Base-by-base conservation (phyloP, 2,797 vertebrate genomes). In the Typhlichthys subterraneus region DNA sequence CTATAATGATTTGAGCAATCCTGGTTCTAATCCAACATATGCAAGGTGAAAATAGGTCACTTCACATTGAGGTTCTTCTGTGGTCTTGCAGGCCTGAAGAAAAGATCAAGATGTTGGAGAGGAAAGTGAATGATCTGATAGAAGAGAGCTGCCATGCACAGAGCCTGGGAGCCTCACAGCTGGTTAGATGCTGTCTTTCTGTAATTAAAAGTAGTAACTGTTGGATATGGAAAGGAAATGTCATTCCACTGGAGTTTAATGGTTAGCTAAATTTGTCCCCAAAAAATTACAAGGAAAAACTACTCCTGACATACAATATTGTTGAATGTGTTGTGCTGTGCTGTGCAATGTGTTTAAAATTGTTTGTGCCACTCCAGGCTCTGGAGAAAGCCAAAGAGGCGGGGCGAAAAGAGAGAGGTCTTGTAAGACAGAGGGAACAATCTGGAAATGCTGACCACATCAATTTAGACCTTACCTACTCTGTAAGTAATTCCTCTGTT, bases 381-480 rank as follows among this genome's bases (percentile, higher is more conserved):
- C 92, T 99, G 75, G 97, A 99, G 81, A 99, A 97, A 70, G 97
- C 96, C 54, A 99, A 99, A 91, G 97, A 98, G 72, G 98, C 97
- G 4, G 95, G 95, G 48, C 94, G 94, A 83, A 98, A 97, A 78
- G 97, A 99, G 87, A 88, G 96, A 78, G 86, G 90, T 0, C 78
- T 99, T 85, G 92, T 96, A 80, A 94, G 95, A 75, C 96, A 97
- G 77, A 91, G 95, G 75, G 95, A 98, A 74, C 95, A 98, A 83
- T 90, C 90, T 0, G 84, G 92, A 49, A 89, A 90, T 65, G 85
- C 91, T 8, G 96, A 97, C 61, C 94, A 93, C 69, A 94, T 96
- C 83, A 98, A 95, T 80, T 75, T 98, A 74, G 97, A 99, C 81
- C 92, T 99, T 68, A 96, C 96, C 17, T 99, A 95, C 70, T 96